A percentile compares a stretch with the other conserved stretches of the same genome.
Evolutionary conservation across 2,113 vertebrate genomes (phyloP).

Genomic region (Pseudorasbora parva): DNA sequence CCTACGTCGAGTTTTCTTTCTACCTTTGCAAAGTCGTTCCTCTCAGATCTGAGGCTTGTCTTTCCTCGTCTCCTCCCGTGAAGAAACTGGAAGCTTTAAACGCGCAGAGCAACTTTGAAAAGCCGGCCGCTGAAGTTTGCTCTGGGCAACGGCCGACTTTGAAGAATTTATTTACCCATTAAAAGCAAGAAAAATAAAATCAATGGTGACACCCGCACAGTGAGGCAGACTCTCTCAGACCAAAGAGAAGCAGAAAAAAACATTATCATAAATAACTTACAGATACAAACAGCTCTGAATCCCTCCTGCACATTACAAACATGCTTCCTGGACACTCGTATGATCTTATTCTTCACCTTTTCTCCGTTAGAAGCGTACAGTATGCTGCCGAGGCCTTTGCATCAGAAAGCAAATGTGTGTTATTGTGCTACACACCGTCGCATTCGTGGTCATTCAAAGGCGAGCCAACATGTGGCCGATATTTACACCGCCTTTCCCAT

Average conservation of each 20-base stretch:
- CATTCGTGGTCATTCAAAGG: no score
- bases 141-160: conserved; percentile 84
- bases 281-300: conserved; percentile 17
- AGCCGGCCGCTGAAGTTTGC: conserved; percentile 83
- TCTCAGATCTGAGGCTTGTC: conserved; percentile 86
- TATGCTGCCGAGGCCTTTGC: no score
- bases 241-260: conserved; percentile 2
- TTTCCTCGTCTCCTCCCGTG: conserved; percentile 79
- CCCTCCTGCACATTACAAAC: neutral
- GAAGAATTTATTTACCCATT: conserved; percentile 87
- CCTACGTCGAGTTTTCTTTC: conserved; percentile 69
- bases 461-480: no score
- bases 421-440: no score
- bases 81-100: conserved; percentile 80
- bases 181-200: conserved; percentile 82
- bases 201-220: conserved; percentile 78
- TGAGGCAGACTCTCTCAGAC: conserved; percentile 42
- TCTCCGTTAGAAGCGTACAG: neutral
- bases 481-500: no score
- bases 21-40: conserved; percentile 83
- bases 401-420: neutral
- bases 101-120: conserved; percentile 63
- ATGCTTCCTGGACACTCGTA: neutral
- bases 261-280: conserved; percentile 30
- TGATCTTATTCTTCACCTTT: neutral